Conservation (phyloP, 2,797 vertebrate species). For the Graptemys geographica region DNA sequence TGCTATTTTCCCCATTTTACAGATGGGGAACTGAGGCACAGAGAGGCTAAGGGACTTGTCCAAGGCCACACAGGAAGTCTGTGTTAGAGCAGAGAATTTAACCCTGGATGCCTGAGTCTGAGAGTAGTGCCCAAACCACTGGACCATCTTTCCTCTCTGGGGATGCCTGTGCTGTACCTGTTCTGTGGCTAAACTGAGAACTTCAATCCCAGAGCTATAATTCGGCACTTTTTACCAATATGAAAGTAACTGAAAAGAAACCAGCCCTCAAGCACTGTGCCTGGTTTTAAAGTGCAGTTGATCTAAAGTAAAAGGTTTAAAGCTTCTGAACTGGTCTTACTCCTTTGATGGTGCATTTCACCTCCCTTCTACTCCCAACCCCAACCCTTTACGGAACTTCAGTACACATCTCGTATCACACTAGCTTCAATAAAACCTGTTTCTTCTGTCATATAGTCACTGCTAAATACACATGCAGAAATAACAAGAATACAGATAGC, state of each 20-base stretch:
- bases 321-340: neutral
- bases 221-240: neutral
- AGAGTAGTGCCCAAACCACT: neutral
- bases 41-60: neutral
- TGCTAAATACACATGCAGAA: neutral
- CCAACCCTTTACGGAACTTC: neutral
- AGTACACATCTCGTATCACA: neutral
- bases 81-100: fast-evolving
- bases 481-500: neutral
- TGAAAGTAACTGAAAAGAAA: neutral
- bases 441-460: neutral
- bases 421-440: neutral
- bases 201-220: neutral
- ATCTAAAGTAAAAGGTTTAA: neutral
- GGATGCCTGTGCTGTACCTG: neutral
- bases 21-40: neutral
- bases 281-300: neutral
- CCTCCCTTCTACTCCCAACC: neutral
- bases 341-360: neutral
- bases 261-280: neutral
- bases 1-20: neutral
- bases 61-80: neutral
- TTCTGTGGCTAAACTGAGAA: neutral
- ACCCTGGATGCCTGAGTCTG: neutral
- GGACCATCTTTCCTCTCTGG: neutral